These are phyloP conservation scores for Hetaerina titia DNA, from an alignment of 2,888 invertebrate genomes.

Conservation along the genomic window DNA sequence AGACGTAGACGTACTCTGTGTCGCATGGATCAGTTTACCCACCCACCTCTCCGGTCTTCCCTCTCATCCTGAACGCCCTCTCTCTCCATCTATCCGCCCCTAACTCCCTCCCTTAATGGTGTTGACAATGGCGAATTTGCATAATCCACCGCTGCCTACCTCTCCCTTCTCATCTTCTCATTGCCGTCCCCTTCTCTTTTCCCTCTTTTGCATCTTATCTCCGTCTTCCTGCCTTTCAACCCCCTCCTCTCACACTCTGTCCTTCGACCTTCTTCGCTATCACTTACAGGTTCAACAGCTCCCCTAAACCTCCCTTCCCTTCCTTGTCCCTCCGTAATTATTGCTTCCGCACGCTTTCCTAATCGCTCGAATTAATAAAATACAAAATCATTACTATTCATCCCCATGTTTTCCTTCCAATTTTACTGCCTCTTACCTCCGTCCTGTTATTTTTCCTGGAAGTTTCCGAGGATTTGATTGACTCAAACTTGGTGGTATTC, in stretches of 20 bases:
- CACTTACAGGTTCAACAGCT: background rate
- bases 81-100: background rate
- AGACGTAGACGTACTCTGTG: too few species aligned
- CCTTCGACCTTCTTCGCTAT: background rate
- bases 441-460: background rate
- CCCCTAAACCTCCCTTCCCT: background rate
- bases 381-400: background rate
- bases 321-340: background rate
- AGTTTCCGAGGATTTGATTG: background rate
- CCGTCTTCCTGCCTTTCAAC: background rate
- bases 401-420: background rate
- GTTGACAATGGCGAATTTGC: slow-evolving; percentile 66
- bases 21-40: too few species aligned
- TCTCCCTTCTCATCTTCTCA: background rate
- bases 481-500: background rate
- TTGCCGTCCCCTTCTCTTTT: background rate
- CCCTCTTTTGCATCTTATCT: background rate
- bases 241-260: background rate
- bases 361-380: slow-evolving; percentile 5
- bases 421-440: background rate
- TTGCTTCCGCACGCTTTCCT: slow-evolving; percentile 40
- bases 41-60: background rate
- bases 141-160: slow-evolving; percentile 39
- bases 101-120: slow-evolving; percentile 42
- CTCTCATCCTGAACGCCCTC: background rate